Conservation (phyloP, 2,888 invertebrate species). For the Morpho helenor region DNA sequence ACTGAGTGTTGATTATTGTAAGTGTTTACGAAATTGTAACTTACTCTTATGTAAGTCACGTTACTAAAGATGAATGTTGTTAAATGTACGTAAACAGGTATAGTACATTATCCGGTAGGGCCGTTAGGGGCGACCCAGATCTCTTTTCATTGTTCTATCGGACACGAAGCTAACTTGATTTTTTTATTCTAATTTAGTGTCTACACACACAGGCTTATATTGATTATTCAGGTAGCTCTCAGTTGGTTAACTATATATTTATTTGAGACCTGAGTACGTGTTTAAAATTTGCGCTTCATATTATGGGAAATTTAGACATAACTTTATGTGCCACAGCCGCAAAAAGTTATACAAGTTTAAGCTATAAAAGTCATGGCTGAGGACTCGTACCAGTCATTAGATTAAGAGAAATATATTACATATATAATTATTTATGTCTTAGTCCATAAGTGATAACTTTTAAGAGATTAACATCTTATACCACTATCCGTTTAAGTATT, state of each 20-base stretch:
- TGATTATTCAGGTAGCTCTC: conserved; percentile 26
- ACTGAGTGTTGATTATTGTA: conserved; percentile 54
- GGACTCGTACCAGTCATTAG: conserved; percentile 72
- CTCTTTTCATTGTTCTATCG: conserved; percentile 28
- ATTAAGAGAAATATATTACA: conserved; percentile 49
- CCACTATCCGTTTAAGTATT: conserved; percentile 74
- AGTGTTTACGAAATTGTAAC: conserved; percentile 63
- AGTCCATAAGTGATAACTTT: conserved; percentile 56
- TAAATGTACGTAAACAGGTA: conserved; percentile 32
- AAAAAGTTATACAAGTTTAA: conserved; percentile 42
- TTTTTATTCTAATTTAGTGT: conserved; percentile 17
- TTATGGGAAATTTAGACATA: conserved; percentile 23
- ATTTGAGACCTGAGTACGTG: conserved; percentile 22
- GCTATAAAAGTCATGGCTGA: conserved; percentile 61
- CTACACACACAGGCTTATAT: conserved; percentile 26
- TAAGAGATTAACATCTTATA: conserved; percentile 73
- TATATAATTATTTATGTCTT: conserved; percentile 64
- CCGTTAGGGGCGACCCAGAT: conserved; percentile 29
- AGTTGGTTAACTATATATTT: conserved; percentile 23
- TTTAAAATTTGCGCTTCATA: conserved; percentile 15
- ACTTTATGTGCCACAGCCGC: conserved; percentile 42
- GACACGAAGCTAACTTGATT: conserved; percentile 26
- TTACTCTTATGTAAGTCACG: conserved; percentile 41
- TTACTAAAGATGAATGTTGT: conserved; percentile 41
- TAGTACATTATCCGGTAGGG: conserved; percentile 28